Percentiles rank a stretch among this genome's conserved stretches.
Evolutionary conservation across 2,888 invertebrate genomes (phyloP).

Genomic region (Rambutsinella grinnellia): DNA sequence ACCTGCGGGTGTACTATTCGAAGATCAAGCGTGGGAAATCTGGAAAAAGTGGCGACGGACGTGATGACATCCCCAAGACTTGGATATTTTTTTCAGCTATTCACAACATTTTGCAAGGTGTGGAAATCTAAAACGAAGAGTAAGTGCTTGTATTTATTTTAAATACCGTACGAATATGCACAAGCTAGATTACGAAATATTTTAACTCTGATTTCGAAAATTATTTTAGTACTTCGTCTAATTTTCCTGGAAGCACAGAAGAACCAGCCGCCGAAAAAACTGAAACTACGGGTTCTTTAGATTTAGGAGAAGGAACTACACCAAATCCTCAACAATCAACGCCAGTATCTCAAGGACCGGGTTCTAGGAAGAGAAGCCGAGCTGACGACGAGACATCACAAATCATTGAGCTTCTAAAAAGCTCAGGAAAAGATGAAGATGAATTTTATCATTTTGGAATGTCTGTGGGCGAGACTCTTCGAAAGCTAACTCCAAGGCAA

Average conservation of each 20-base stretch:
- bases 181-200: not conserved
- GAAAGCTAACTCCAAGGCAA: not conserved
- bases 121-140: constrained; percentile 10
- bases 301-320: too few relatives aligned
- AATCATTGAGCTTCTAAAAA: constrained; percentile 12
- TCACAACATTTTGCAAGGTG: constrained; percentile 2
- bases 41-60: constrained; percentile 30
- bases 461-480: not conserved
- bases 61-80: not conserved
- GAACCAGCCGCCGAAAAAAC: not conserved
- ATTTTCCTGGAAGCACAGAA: not conserved
- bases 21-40: not conserved
- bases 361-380: not conserved
- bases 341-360: not conserved
- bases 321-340: not conserved
- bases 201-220: not conserved
- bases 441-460: constrained; percentile 12
- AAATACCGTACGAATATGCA: too few relatives aligned
- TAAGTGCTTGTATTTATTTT: not conserved
- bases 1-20: constrained; percentile 2
- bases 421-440: constrained; percentile 4
- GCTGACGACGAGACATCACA: not conserved
- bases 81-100: constrained; percentile 14
- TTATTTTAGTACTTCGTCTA: constrained; percentile 9
- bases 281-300: not conserved